These are phyloP conservation scores for Pelochelys cantorii DNA, from an alignment of 2,797 vertebrate genomes.

Conservation along the genomic window DNA sequence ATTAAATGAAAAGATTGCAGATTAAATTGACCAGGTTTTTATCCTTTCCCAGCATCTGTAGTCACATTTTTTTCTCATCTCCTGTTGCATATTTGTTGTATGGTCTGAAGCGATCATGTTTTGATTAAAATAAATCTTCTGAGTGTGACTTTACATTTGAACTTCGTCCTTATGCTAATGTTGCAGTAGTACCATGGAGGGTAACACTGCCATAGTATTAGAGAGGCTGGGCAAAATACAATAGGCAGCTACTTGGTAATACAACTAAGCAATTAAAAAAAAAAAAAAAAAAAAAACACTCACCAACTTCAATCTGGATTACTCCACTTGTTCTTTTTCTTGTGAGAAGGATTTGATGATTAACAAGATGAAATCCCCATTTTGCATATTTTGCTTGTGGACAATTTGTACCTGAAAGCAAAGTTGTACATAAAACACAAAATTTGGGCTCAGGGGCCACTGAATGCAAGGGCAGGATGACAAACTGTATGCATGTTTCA, in stretches of 20 bases:
- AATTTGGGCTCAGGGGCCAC: neutral
- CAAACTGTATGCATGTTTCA: neutral
- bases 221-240: neutral
- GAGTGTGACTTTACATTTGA: neutral
- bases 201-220: neutral
- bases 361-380: neutral
- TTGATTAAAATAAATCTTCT: neutral
- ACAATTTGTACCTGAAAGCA: neutral
- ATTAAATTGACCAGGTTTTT: neutral
- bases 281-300: neutral
- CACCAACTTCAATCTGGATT: neutral
- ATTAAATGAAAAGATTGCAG: neutral
- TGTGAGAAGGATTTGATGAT: neutral
- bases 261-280: neutral
- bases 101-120: neutral
- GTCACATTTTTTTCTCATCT: neutral
- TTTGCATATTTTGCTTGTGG: neutral
- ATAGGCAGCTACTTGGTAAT: neutral
- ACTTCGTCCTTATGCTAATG: neutral
- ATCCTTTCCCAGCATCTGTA: neutral
- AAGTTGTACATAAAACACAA: neutral
- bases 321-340: neutral
- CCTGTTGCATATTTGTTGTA: neutral
- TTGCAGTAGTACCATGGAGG: neutral
- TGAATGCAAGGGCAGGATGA: neutral